Conservation (phyloP, 2,113 vertebrate species). For the Myotis lucifugus region DNA sequence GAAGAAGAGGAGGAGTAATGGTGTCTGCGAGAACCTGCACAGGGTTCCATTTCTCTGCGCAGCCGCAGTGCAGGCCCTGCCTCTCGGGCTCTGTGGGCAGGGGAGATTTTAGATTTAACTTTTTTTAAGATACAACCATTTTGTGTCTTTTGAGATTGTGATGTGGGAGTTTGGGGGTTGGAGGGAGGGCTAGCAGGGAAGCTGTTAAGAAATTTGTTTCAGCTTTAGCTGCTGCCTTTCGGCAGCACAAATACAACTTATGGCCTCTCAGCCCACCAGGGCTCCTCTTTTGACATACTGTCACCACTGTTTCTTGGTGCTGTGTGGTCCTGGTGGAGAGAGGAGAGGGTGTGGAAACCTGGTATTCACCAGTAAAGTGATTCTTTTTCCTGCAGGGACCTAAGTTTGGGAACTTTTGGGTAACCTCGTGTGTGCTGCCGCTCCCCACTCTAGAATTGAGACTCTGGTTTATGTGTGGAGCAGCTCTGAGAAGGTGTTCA, state of each 20-base stretch:
- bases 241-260: background rate
- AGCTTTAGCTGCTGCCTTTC: background rate
- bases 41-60: background rate
- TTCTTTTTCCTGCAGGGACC: background rate
- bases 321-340: conserved; percentile 50
- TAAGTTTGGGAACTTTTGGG: background rate
- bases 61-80: accelerated
- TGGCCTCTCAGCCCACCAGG: background rate
- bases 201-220: background rate
- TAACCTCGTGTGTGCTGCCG: background rate
- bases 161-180: conserved; percentile 45
- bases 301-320: conserved; percentile 61
- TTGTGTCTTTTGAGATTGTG: conserved; percentile 72
- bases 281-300: background rate
- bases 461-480: background rate
- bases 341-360: background rate
- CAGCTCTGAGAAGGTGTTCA: background rate
- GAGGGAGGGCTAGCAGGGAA: conserved; percentile 40
- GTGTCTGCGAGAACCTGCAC: background rate
- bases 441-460: background rate
- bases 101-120: conserved; percentile 17
- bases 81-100: background rate
- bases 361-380: background rate
- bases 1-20: conserved; percentile 62
- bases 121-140: conserved; percentile 73